Percentiles rank a stretch among this genome's conserved stretches.
phyloP scores from a whole-genome alignment of 2,888 invertebrate genomes.

The Tetranychus truncatus region DNA sequence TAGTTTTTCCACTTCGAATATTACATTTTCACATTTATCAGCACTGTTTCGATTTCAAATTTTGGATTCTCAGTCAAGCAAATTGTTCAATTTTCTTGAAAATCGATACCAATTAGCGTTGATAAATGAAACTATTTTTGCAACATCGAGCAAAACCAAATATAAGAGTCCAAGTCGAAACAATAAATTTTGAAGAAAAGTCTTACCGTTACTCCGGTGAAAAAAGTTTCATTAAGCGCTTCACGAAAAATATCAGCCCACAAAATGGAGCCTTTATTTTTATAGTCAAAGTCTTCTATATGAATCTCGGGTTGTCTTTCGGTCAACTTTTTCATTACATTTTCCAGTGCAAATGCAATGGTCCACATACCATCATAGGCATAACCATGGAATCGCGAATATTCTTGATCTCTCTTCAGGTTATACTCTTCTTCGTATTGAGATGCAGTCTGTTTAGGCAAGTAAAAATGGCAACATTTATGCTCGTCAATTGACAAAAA shows the following conservation, averaged over 20 bases:
- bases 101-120: too few relatives aligned
- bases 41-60: too few relatives aligned
- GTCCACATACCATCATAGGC: constrained; percentile 98
- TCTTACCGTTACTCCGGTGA: constrained; percentile 69
- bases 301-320: constrained; percentile 17
- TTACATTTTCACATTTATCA: too few relatives aligned
- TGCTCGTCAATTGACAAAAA: not conserved
- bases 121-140: too few relatives aligned
- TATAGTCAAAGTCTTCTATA: constrained; percentile 51
- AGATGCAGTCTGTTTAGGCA: constrained; percentile 51
- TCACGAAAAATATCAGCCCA: constrained; percentile 73
- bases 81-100: too few relatives aligned
- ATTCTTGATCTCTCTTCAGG: constrained; percentile 55
- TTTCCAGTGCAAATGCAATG: constrained; percentile 64
- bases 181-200: too few relatives aligned
- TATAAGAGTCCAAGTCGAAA: too few relatives aligned
- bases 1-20: too few relatives aligned
- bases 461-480: not conserved
- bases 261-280: constrained; percentile 44
- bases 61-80: too few relatives aligned
- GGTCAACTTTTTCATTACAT: not conserved
- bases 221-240: constrained; percentile 73
- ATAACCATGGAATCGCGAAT: constrained; percentile 88
- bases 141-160: too few relatives aligned
- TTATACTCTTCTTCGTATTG: constrained; percentile 73